These are phyloP conservation scores for Oscheius myriophilus DNA, from an alignment of 2,888 invertebrate genomes.

Conservation along the genomic window DNA sequence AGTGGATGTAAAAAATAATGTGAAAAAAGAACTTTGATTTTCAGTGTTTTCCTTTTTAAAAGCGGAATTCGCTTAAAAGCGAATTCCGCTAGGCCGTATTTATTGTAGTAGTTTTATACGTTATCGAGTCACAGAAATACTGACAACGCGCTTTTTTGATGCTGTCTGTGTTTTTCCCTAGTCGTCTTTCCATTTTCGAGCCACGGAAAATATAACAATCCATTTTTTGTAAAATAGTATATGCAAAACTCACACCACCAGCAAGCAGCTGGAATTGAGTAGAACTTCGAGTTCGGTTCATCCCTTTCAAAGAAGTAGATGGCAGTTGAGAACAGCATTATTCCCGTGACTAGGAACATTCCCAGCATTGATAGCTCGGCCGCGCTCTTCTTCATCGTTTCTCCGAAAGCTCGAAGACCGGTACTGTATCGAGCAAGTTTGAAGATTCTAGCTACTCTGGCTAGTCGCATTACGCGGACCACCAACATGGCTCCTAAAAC, in stretches of 20 bases:
- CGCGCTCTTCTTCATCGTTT: constrained; percentile 68
- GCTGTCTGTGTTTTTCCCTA: too few relatives aligned
- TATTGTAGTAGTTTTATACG: too few relatives aligned
- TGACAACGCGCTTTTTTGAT: too few relatives aligned
- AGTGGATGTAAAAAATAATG: too few relatives aligned
- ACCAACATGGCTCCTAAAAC: constrained; percentile 63
- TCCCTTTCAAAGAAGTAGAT: constrained; percentile 69
- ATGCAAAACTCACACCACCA: constrained; percentile 65
- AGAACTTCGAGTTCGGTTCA: constrained; percentile 67
- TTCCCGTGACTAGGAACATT: constrained; percentile 68
- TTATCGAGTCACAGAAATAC: too few relatives aligned
- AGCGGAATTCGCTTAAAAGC: too few relatives aligned
- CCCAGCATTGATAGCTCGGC: constrained; percentile 68
- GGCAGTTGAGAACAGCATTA: constrained; percentile 68
- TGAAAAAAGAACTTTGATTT: too few relatives aligned
- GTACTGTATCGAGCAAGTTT: constrained; percentile 65
- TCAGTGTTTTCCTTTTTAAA: too few relatives aligned
- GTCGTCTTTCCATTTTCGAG: too few relatives aligned
- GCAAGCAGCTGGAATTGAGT: constrained; percentile 67
- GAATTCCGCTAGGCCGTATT: too few relatives aligned
- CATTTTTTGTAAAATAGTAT: not conserved
- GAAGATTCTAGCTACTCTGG: constrained; percentile 66
- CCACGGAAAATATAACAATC: not conserved
- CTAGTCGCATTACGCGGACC: constrained; percentile 64
- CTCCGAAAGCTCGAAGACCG: constrained; percentile 66